phyloP scores from a whole-genome alignment of 2,888 invertebrate species.

The Drosophila pullipes region DNA sequence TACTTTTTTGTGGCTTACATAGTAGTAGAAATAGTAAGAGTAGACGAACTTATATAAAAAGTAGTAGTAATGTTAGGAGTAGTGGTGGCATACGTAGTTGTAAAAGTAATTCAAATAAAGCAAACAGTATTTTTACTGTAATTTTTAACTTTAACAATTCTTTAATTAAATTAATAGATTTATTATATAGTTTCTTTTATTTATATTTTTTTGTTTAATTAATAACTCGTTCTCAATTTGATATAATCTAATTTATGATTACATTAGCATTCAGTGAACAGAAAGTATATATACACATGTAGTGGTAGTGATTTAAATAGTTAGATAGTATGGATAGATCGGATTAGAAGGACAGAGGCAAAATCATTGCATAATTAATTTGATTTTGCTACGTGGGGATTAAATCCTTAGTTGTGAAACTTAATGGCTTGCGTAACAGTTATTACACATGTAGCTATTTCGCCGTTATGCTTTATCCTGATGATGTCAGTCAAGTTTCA shows the following conservation, averaged over 20 bases:
- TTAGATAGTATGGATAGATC: background rate
- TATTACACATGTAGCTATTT: slow-evolving; percentile 5
- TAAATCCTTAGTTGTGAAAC: background rate
- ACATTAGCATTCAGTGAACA: background rate
- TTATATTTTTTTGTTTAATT: background rate
- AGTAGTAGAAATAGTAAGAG: background rate
- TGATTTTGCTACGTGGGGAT: background rate
- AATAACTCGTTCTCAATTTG: too few species aligned
- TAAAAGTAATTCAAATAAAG: background rate
- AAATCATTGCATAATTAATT: background rate
- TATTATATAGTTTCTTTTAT: background rate
- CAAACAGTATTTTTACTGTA: background rate
- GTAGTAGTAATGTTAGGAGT: background rate
- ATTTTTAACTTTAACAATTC: background rate
- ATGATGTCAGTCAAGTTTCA: slow-evolving; percentile 20
- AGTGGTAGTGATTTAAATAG: too few species aligned
- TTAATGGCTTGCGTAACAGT: slow-evolving; percentile 3
- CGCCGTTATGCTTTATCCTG: slow-evolving; percentile 5
- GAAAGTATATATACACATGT: too few species aligned
- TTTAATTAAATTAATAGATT: background rate
- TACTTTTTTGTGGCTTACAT: background rate
- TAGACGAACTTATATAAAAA: background rate
- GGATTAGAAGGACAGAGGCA: background rate
- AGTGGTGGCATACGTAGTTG: background rate
- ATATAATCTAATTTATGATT: too few species aligned